Base-by-base conservation (phyloP, 2,113 vertebrate genomes). In the Peromyscus polionotus region DNA sequence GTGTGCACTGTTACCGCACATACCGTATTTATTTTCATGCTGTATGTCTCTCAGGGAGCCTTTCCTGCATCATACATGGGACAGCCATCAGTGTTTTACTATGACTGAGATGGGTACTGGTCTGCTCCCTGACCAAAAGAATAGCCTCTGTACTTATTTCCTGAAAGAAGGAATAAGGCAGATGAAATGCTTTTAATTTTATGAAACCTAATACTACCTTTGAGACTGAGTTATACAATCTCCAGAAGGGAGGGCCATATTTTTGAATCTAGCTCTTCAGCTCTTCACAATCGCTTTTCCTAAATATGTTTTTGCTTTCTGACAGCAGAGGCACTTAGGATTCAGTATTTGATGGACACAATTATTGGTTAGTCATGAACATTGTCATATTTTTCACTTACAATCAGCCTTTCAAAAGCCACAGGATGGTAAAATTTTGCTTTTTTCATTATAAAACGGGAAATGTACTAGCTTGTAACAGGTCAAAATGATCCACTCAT, bases 341-440 rank as follows among this genome's bases (percentile, higher is more conserved):
- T 14, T 97, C 93, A 79, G 70, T 81, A 39, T 95, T 98, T 98
- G 94, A 97, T 90, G 95, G 95, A 94, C 93, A 89, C 8, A n/a
- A 68, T 92, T 57, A 51, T 97, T 95, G 95, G 92, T 90, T 96
- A n/a, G 42, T 94, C 77, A 92, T 67, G 65, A 72, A 86, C 96
- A 76, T 89, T 96, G 16, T 97, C 93, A 79, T 65, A 65, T 95
- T 95, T 97, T 97, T 97, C 85, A 95, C 20, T 65, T 75, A 95
- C 54, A 90, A 48, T 94, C 90, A 0, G 0, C 91, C 85, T 98
- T 97, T 98, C 65, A 80, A 1, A 75, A 0, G 16, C 90, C 86
- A 93, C 96, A 86, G 57, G 81, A 80, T 94, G 88, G 42, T 81
- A 94, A 97, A 97, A 96, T 96, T 95, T 75, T 95, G 94, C 81